These are phyloP conservation scores for Acrocephalus kingi DNA, from an alignment of 2,113 vertebrate species.

Conservation along the genomic window DNA sequence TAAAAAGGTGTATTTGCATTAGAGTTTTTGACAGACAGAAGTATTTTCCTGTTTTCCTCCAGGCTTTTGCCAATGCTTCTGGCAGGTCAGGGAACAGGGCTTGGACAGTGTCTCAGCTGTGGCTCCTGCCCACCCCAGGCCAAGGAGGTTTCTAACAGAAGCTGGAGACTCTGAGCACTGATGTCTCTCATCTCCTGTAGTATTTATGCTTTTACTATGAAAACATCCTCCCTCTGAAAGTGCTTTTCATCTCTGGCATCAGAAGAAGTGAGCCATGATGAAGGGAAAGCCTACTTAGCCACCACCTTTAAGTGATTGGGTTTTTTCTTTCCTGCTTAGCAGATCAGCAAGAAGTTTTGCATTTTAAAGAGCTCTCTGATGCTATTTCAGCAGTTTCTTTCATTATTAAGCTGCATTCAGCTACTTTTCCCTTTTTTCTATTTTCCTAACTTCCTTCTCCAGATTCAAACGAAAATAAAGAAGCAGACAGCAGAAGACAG, in stretches of 20 bases:
- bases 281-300: slow-evolving; percentile 19
- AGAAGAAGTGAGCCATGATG: slow-evolving; percentile 23
- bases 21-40: not conserved
- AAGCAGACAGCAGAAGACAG: not conserved
- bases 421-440: not conserved
- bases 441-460: not conserved
- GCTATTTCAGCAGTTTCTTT: slow-evolving; percentile 53
- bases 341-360: slow-evolving; percentile 7
- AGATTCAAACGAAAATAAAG: not conserved
- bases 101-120: not conserved
- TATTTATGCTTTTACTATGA: slow-evolving; percentile 1
- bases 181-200: not conserved
- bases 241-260: slow-evolving; percentile 23
- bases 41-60: not conserved
- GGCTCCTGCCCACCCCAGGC: not conserved
- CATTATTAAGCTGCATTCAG: slow-evolving; percentile 24
- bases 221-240: slow-evolving; percentile 25
- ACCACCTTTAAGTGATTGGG: not conserved
- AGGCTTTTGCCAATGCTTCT: not conserved
- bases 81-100: not conserved
- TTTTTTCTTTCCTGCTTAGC: not conserved
- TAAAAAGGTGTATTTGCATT: not conserved
- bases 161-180: not conserved
- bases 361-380: slow-evolving; percentile 37
- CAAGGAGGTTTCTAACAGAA: not conserved